Evolutionary conservation across 2,113 vertebrate genomes (phyloP), one percentile per base, ranked within the genome.

Genomic region (Dissostichus mawsoni): DNA sequence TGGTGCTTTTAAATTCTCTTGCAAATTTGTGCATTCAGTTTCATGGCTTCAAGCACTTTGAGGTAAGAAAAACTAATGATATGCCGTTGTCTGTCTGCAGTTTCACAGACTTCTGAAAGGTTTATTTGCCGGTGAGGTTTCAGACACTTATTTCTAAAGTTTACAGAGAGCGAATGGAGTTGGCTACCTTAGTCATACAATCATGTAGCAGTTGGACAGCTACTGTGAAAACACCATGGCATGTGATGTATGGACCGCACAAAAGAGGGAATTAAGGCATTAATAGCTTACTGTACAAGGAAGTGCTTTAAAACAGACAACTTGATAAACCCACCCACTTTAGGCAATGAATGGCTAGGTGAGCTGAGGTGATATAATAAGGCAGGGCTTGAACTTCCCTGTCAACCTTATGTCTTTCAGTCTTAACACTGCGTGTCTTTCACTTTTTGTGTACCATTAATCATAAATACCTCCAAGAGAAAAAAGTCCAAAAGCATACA

Each of bases 21-120:
- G 12, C 11, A 68, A 29, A 78, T 33, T 13, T 64, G 50, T 53
- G 45, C 10, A 59, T 45, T 69, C 45, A 41, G 14, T 77, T 69
- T 4, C 45, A 18, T 44, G 14, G 45, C 29, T 20, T 50, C 13
- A 11, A 72, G 36, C 53, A 55, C 25, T 65, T 17, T n/a, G 5
- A 71, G 18, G n/a, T 53, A 52, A 59, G 44, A 55, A 5, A 0
- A 18, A 36, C 53, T 29, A 67, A 45, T n/a, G 3, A 47, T 45
- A 29, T 20, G 20, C 53, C 59, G 23, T 7, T 44, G 64, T 69
- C 25, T 44, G 16, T 14, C 61, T 44, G 62, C 12, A 1, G 17
- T 45, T 50, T 41, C 36, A 41, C 36, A 41, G 36, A 41, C 36
- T 41, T 41, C 36, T 41, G 36, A 41, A 6, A 41, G 58, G 20